Base-by-base conservation (phyloP, 2,113 vertebrate genomes). In the Oryzias celebensis region DNA sequence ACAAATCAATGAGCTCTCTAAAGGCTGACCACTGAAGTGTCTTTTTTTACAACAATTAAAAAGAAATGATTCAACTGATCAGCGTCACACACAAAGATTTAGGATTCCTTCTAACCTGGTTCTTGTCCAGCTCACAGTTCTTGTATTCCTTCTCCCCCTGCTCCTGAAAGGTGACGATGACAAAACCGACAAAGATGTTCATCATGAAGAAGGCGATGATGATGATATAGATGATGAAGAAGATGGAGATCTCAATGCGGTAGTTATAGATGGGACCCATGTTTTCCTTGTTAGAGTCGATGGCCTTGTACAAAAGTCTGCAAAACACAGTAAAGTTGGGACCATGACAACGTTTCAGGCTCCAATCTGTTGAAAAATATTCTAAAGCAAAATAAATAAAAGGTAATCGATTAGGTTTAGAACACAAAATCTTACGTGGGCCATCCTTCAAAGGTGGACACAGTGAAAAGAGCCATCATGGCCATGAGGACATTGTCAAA, bases 131-230 rank as follows among this genome's bases (percentile, higher is more conserved):
- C 89, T 99, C 97, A 73, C 97, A 99, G 92, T 99, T 99, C 91
- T 96, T 98, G 86, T 99, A 99, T 78, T 99, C 97, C 77, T 98
- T 96, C 74, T 98, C 97, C 58, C 97, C 97, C 78, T 99, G 97
- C 85, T 98, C 97, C 91, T 98, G 97, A 76, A 99, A 99, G 1
- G 97, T 99, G 78, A 98, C 97, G 41, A 99, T 99, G 69, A 99
- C 97, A 41, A 99, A 99, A 90, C 97, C 97, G 58, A 99, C 97
- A 68, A 99, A 99, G 91, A 99, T 99, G 90, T 99, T 99, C 97
- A 99, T 99, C 97, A 99, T 98, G 89, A 99, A 99, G 92, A 99
- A 99, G 70, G 97, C 97, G 24, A 99, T 98, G 76, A 98, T 96
- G 91, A 99, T 99, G 90, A 99, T 99, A 87, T 99, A 99, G 91